A percentile compares a stretch with the other conserved stretches of the same genome.
Evolutionary conservation across 2,888 invertebrate species (phyloP).

Genomic region (Ophioninae sp.): DNA sequence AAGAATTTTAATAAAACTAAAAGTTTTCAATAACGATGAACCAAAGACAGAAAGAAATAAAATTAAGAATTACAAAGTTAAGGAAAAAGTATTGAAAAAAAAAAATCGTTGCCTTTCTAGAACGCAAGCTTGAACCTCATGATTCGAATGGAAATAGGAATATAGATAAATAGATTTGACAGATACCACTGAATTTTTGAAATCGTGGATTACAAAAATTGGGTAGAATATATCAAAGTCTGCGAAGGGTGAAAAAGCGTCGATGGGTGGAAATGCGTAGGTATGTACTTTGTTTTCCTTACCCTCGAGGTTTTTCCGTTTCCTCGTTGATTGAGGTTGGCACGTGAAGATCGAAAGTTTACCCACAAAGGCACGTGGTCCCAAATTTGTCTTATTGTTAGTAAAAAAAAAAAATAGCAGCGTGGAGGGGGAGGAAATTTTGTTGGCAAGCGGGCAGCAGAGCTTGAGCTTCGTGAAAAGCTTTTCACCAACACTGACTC

Average conservation of each 20-base stretch:
- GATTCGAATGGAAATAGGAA: background rate
- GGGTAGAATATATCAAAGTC: constrained; percentile 47
- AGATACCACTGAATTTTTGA: background rate
- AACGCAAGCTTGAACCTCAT: no score
- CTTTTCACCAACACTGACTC: constrained; percentile 35
- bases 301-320: background rate
- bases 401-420: constrained; percentile 12
- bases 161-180: no score
- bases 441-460: constrained; percentile 23
- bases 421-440: constrained; percentile 13
- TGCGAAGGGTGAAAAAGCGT: constrained; percentile 11
- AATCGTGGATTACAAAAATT: constrained; percentile 33
- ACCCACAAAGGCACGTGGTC: constrained; percentile 60
- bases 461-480: constrained; percentile 51
- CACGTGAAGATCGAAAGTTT: constrained; percentile 45
- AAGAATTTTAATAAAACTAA: no score
- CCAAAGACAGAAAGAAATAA: no score
- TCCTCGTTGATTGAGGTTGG: constrained; percentile 12
- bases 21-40: no score
- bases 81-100: no score
- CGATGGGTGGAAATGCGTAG: constrained; percentile 38
- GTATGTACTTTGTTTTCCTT: constrained; percentile 7
- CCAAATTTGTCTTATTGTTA: constrained; percentile 56
- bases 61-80: no score
- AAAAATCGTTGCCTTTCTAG: no score